phyloP scores from a whole-genome alignment of 2,888 invertebrate genomes.

The Aricia artaxerxes region DNA sequence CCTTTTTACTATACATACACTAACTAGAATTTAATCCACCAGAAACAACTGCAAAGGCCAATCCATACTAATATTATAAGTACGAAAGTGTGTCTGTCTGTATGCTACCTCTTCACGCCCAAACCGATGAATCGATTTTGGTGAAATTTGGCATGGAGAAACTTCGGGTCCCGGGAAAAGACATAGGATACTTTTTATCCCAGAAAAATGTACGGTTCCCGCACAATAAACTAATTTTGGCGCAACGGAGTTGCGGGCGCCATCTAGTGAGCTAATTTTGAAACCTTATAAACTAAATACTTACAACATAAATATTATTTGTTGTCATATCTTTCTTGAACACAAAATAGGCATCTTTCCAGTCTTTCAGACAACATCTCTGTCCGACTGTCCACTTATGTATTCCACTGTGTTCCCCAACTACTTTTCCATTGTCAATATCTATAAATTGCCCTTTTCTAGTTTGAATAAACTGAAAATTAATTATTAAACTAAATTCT shows the following conservation, averaged over 20 bases:
- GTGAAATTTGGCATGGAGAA: too few species aligned
- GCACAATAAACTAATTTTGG: too few species aligned
- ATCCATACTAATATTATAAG: too few species aligned
- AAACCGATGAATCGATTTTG: too few species aligned
- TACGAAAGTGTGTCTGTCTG: too few species aligned
- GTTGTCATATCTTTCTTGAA: conserved; percentile 84
- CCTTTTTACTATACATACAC: not conserved
- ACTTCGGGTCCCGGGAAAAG: too few species aligned
- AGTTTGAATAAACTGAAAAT: conserved; percentile 87
- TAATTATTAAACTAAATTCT: not conserved
- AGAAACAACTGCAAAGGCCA: too few species aligned
- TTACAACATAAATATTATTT: conserved; percentile 90
- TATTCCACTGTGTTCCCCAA: conserved; percentile 92
- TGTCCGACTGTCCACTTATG: conserved; percentile 98
- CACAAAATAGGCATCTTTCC: conserved; percentile 85
- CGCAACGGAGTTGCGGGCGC: too few species aligned
- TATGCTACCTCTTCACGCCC: too few species aligned
- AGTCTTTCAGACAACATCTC: conserved; percentile 84
- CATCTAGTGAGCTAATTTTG: not conserved
- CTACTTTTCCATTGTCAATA: conserved; percentile 86
- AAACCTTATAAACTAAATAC: conserved; percentile 40
- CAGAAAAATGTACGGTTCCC: too few species aligned
- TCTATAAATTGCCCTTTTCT: conserved; percentile 90
- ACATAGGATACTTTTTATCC: too few species aligned
- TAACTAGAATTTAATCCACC: too few species aligned